These are phyloP conservation scores for Ranitomeya imitator DNA, from an alignment of 2,113 vertebrate genomes.

Conservation along the genomic window DNA sequence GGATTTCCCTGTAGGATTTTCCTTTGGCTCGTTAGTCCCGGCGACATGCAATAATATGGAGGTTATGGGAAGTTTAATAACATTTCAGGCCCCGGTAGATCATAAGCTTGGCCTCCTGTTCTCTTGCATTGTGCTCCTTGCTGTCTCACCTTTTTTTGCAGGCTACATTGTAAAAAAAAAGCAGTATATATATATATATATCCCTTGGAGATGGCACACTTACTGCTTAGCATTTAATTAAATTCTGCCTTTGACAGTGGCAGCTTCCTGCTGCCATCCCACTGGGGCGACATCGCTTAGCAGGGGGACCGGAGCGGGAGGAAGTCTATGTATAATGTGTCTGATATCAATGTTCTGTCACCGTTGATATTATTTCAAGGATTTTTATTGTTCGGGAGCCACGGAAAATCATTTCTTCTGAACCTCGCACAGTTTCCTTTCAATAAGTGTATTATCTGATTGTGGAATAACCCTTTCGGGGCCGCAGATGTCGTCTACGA, in stretches of 20 bases:
- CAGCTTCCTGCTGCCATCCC: not conserved
- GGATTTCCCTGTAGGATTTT: not conserved
- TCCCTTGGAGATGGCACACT: not conserved
- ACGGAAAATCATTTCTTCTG: not conserved
- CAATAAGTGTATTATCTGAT: not conserved
- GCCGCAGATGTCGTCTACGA: not conserved
- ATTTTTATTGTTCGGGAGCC: not conserved
- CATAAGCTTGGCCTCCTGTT: not conserved
- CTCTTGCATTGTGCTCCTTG: not conserved
- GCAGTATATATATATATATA: too few species aligned
- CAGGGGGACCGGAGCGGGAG: not conserved
- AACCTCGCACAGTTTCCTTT: not conserved
- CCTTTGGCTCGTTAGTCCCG: not conserved
- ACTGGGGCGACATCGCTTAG: not conserved
- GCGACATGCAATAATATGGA: not conserved
- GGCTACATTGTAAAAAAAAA: not conserved
- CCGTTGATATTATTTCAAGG: not conserved
- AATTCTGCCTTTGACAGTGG: not conserved
- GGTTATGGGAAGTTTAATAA: not conserved
- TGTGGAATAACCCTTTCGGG: not conserved
- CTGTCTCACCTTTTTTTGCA: not conserved
- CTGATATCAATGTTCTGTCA: not conserved
- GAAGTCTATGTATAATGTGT: not conserved
- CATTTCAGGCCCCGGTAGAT: not conserved
- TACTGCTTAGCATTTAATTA: slow-evolving; percentile 29